Base-by-base conservation (phyloP, 2,888 invertebrate species). In the Ormyrus thymus region DNA sequence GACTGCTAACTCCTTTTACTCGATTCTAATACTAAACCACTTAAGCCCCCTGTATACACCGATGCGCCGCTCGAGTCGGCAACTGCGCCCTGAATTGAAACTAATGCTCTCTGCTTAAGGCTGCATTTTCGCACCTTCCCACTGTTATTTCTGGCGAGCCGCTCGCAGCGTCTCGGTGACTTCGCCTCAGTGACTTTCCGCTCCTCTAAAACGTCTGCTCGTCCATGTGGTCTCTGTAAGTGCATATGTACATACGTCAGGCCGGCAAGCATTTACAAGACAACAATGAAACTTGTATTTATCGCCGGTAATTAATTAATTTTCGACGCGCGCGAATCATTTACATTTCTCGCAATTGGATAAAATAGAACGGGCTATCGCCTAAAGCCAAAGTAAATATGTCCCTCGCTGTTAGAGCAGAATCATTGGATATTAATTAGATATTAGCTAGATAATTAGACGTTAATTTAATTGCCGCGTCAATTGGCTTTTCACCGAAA, bases 101-200 rank as follows among this genome's bases (percentile, higher is more conserved):
- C 61, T 69, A 76, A 76, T 62, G n/a, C 8, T 2, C 48, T 62
- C 55, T 56, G n/a, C 6, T 61, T 45, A 45, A 61, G 50, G 43
- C 72, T 43, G 7, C 61, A 53, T 10, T 6, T 59, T 29, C 58
- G 13, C 61, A 8, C 43, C 6, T 13, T 15, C 0, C n/a, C 9
- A 46, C 66, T 56, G 13, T 66, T 53, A 45, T 59, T 45, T 56
- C 13, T 3, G 51, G 15, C 46, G 6, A 61, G n/a, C 56, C 29
- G 46, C 3, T 43, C 13, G 45, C 15, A 51, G 11, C 13, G 45
- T 48, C 43, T 43, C 46, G 10, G 13, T 8, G 48, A 55, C 29
- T 46, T 48, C 10, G 29, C 29, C 11, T 72, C 13, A 53, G 43
- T 45, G n/a, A 0, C 11, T 46, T 75, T 65, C 6, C 6, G 51